phyloP scores from a whole-genome alignment of 1,140 invertebrate genomes.

The Diploscapter pachys region DNA sequence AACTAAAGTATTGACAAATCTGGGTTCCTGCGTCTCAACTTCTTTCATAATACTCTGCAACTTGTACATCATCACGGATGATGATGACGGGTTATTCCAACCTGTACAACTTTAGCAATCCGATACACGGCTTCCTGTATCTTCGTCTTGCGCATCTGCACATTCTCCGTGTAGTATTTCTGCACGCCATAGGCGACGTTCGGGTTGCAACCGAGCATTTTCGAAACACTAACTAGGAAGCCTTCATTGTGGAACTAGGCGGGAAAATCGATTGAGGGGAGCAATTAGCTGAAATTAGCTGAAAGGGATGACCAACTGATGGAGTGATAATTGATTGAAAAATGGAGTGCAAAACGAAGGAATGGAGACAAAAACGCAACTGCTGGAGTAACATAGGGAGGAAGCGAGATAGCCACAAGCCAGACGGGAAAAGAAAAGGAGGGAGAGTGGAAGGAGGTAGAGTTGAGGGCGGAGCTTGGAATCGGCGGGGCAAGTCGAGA shows the following conservation, averaged over 20 bases:
- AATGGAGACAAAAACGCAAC: no score
- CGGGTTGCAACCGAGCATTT: conserved; percentile 64
- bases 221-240: not conserved
- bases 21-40: conserved; percentile 89
- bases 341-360: no score
- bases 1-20: conserved; percentile 85
- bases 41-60: conserved; percentile 73
- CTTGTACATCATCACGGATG: no score
- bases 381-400: no score
- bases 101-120: conserved; percentile 87
- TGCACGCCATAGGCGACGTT: conserved; percentile 80
- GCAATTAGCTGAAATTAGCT: no score
- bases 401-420: no score
- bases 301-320: no score
- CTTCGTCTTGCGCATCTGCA: conserved; percentile 75
- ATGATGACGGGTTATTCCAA: conserved; percentile 61
- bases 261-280: no score
- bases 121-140: conserved; percentile 85
- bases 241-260: no score
- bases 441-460: conserved; percentile 6
- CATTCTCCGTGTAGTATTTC: conserved; percentile 75
- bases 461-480: conserved; percentile 13
- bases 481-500: not conserved
- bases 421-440: conserved; percentile 3
- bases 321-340: no score